Percentiles rank a stretch among this genome's conserved stretches.
Conservation (phyloP, 2,888 invertebrate species). For the Limnephilus rhombicus region DNA sequence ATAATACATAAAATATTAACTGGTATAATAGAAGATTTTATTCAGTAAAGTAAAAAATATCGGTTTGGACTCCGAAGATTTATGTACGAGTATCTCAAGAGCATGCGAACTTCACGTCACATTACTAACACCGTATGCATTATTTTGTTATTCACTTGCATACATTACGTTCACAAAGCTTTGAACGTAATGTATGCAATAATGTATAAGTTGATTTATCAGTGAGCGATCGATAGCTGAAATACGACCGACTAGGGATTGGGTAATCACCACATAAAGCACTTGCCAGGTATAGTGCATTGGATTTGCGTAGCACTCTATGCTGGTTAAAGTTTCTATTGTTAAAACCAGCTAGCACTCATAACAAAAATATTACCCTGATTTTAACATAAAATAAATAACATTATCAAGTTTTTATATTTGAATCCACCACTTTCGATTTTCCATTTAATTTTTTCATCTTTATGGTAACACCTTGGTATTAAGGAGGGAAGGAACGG, state of each 20-base stretch:
- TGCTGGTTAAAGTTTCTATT: not conserved
- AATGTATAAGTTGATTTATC: not conserved
- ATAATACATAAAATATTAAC: too few relatives aligned
- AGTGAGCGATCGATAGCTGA: not conserved
- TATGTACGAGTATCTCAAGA: not conserved
- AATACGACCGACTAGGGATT: not conserved
- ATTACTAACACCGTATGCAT: not conserved
- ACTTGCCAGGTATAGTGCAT: not conserved
- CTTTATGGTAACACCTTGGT: too few relatives aligned
- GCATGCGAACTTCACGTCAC: not conserved
- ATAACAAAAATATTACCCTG: too few relatives aligned
- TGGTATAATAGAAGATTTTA: not conserved
- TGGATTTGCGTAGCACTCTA: not conserved
- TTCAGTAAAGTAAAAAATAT: not conserved
- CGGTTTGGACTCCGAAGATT: not conserved
- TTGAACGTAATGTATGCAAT: too few relatives aligned
- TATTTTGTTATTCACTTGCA: slow-evolving; percentile 1
- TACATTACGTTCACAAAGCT: not conserved
- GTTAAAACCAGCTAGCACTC: not conserved
- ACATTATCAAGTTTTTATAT: too few relatives aligned
- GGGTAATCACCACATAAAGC: not conserved
- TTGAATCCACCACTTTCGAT: too few relatives aligned
- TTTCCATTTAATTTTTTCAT: too few relatives aligned
- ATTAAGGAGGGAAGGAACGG: too few relatives aligned
- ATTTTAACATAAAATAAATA: too few relatives aligned